A percentile compares a stretch with the other conserved stretches of the same genome.
phyloP scores from a whole-genome alignment of 2,113 vertebrate genomes.

The Cheirogaleus medius region DNA sequence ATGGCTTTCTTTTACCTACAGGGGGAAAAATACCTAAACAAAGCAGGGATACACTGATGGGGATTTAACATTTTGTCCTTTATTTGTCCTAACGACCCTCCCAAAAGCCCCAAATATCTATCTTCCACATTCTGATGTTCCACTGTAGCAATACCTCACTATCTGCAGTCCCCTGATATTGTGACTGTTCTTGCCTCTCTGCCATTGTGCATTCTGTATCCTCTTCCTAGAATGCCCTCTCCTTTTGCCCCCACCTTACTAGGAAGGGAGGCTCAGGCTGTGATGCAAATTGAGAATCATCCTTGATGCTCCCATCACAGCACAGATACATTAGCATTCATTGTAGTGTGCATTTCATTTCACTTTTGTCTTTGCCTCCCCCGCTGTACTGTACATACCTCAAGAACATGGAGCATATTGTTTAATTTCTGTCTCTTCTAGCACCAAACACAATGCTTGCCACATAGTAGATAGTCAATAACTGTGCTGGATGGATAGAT shows the following conservation, averaged over 20 bases:
- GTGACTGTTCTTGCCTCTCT: background rate
- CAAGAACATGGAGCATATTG: background rate
- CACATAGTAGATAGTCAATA: background rate
- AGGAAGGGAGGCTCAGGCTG: background rate
- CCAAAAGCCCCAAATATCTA: background rate
- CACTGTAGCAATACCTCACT: background rate
- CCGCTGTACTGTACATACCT: background rate
- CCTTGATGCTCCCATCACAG: fast-evolving
- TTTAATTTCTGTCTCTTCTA: background rate
- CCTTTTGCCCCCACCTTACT: background rate
- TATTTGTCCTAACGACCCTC: background rate
- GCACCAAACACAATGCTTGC: background rate
- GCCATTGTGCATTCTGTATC: background rate
- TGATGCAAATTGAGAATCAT: background rate
- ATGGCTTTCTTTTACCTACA: background rate
- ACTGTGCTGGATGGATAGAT: background rate
- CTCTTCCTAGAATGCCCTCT: background rate
- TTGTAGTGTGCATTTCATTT: background rate
- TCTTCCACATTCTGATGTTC: background rate
- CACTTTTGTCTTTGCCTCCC: background rate
- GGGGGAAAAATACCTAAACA: background rate
- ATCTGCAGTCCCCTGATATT: background rate
- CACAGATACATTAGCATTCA: fast-evolving
- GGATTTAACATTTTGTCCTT: background rate
- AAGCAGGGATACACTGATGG: background rate